These are phyloP conservation scores for Sycophaga agraensis DNA, from an alignment of 1,140 invertebrate genomes.

Conservation along the genomic window DNA sequence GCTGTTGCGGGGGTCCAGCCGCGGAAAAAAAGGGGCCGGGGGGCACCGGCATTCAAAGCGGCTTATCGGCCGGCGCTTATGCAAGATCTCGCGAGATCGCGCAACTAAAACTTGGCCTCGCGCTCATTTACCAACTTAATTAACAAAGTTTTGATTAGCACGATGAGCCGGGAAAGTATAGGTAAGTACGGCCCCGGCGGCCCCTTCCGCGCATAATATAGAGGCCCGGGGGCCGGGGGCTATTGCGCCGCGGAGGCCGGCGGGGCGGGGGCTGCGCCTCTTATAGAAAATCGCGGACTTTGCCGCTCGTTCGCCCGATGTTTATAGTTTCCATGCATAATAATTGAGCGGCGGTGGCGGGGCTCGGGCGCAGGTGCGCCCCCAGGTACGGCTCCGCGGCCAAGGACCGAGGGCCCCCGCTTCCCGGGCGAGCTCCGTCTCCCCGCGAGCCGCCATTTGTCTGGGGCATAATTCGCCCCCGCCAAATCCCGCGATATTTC, in stretches of 20 bases:
- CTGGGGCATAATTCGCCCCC: too few species aligned
- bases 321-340: constrained; percentile 5
- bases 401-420: too few species aligned
- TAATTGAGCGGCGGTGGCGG: too few species aligned
- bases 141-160: constrained; percentile 31
- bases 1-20: too few species aligned
- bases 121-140: constrained; percentile 27
- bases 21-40: too few species aligned
- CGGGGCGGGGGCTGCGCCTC: too few species aligned
- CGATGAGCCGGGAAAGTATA: constrained; percentile 19
- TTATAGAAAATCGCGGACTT: too few species aligned
- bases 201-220: too few species aligned
- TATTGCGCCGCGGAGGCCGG: too few species aligned
- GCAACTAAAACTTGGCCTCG: constrained; percentile 21
- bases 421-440: not conserved
- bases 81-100: constrained; percentile 11
- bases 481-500: constrained; percentile 4
- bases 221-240: too few species aligned
- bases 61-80: constrained; percentile 17
- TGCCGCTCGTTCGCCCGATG: not conserved
- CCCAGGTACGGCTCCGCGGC: too few species aligned
- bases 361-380: too few species aligned
- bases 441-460: not conserved
- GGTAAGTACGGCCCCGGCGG: not conserved
- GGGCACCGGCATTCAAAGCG: constrained; percentile 19